phyloP scores from a whole-genome alignment of 2,888 invertebrate genomes.

The Cheilosia scutellata region DNA sequence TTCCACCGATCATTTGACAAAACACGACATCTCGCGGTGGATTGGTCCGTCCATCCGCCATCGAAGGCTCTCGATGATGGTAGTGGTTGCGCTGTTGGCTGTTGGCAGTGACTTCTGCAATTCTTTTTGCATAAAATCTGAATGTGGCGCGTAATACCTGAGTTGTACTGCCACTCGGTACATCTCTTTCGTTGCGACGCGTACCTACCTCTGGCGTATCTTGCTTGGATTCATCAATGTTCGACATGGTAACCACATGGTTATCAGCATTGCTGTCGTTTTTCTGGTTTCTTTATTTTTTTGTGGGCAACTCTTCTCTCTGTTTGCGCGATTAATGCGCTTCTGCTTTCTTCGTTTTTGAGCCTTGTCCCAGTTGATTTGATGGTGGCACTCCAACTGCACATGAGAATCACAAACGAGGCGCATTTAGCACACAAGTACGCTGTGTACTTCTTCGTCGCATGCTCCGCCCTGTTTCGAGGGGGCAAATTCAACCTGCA shows the following conservation, averaged over 20 bases:
- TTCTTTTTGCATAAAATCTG: slow-evolving; percentile 70
- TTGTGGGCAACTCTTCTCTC: slow-evolving; percentile 45
- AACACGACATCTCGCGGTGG: slow-evolving; percentile 60
- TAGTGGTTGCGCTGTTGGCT: background rate
- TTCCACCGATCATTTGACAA: slow-evolving; percentile 53
- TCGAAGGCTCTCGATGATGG: slow-evolving; percentile 32
- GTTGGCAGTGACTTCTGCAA: slow-evolving; percentile 59
- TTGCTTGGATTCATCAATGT: slow-evolving; percentile 72
- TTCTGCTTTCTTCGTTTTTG: slow-evolving; percentile 55
- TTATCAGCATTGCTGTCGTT: slow-evolving; percentile 70
- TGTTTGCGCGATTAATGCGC: slow-evolving; percentile 26
- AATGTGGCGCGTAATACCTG: slow-evolving; percentile 57
- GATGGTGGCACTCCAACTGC: slow-evolving; percentile 37
- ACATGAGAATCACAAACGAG: slow-evolving; percentile 30
- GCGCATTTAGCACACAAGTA: slow-evolving; percentile 15
- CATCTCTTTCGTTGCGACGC: slow-evolving; percentile 59
- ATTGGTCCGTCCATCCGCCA: slow-evolving; percentile 64
- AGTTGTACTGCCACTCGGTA: slow-evolving; percentile 27
- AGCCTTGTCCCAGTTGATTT: slow-evolving; percentile 54
- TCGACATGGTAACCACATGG: slow-evolving; percentile 71
- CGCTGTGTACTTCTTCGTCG: slow-evolving; percentile 38
- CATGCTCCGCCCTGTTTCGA: slow-evolving; percentile 68
- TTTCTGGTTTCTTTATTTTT: slow-evolving; percentile 61
- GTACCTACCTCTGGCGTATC: slow-evolving; percentile 58
- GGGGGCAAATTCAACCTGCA: slow-evolving; percentile 28